Evolutionary conservation across 2,797 vertebrate genomes (phyloP).

Genomic region (Taeniopygia guttata): DNA sequence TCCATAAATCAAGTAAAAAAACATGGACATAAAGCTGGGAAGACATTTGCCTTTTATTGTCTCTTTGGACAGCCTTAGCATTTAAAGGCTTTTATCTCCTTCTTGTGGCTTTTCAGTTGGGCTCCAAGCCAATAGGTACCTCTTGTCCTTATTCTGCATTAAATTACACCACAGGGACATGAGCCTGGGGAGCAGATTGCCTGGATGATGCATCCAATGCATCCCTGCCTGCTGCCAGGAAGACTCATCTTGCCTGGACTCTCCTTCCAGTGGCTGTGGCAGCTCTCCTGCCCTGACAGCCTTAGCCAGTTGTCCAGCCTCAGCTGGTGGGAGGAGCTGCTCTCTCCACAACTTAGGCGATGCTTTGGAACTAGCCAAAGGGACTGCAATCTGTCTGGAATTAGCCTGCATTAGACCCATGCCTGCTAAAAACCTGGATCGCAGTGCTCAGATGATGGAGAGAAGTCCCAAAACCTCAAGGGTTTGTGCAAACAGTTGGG

Average conservation of each 20-base stretch:
- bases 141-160: background rate
- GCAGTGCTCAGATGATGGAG: background rate
- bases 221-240: fast-evolving
- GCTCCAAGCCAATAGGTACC: conserved; percentile 39
- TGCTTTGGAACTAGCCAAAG: background rate
- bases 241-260: background rate
- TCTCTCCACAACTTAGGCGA: background rate
- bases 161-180: background rate
- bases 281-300: background rate
- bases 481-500: background rate
- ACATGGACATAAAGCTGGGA: conserved; percentile 16
- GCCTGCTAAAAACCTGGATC: background rate
- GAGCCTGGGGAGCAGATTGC: background rate
- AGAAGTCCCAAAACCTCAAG: background rate
- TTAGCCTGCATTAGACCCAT: background rate
- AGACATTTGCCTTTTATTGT: conserved; percentile 59
- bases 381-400: background rate
- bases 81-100: conserved; percentile 56
- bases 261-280: background rate
- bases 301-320: background rate
- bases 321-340: background rate
- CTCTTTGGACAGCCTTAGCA: conserved; percentile 36
- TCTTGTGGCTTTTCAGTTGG: conserved; percentile 33
- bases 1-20: conserved; percentile 27
- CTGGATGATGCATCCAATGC: background rate